Evolutionary conservation across 2,888 invertebrate species (phyloP), one percentile per base, ranked within the genome.

Genomic region (Pristionchus maxplancki): DNA sequence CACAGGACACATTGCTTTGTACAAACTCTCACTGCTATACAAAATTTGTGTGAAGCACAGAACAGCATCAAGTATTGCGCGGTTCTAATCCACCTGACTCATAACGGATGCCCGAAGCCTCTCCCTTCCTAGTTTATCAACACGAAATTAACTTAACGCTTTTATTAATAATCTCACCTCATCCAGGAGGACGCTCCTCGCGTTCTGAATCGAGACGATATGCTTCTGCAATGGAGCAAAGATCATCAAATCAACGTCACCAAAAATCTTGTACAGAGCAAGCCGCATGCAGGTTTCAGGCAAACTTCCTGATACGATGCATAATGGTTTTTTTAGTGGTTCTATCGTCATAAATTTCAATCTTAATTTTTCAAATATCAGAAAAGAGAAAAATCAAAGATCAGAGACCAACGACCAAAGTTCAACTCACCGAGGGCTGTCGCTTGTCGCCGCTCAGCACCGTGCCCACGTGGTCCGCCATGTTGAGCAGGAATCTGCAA

Each of bases 391-490:
- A 58, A 58, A n/a, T n/a, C n/a, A n/a, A n/a, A n/a, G n/a, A 58
- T 24, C 20, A 62, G 28, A 28, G n/a, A 64, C 13, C 28, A 28
- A 28, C 24, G 64, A 64, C 11, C 64, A 64, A 34, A 67, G 67
- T n/a, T 67, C 64, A 44, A 64, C n/a, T 71, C 31, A 71, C 48
- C 78, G 78, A 44, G 1, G 28, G 24, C 1, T 28, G 17, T 85
- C 85, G 37, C 62, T 48, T 40, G 44, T 64, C 82, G 9, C 82
- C 82, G 31, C 44, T 8, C 20, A 85, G 44, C 15, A 13, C n/a
- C 40, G 31, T 31, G 24, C 40, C 40, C 24, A 64, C 40, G 31
- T 85, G 85, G 20, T 85, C 85, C 24, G 85, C 85, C 85, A 85
- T 85, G 40, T 62, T 6, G 17, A 58, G 64, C 24, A 85, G 85